These are phyloP conservation scores for Macroramphosus scolopax DNA, from an alignment of 2,797 vertebrate species.

Conservation along the genomic window DNA sequence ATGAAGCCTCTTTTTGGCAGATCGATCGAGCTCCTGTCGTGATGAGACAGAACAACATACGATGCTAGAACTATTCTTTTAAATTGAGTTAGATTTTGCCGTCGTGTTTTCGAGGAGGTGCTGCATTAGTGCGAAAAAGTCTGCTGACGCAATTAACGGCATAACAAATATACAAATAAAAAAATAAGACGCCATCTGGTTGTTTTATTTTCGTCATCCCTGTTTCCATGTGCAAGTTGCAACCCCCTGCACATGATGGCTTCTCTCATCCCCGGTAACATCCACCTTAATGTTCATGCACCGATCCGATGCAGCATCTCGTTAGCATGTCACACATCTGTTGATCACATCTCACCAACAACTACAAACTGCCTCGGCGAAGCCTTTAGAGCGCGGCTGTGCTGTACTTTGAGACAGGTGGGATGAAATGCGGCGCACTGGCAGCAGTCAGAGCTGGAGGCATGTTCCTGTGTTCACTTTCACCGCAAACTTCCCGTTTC, in stretches of 20 bases:
- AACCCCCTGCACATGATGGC: constrained; percentile 15
- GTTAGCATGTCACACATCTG: constrained; percentile 74
- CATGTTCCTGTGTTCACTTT: constrained; percentile 47
- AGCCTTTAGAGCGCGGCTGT: constrained; percentile 50
- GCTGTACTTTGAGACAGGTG: constrained; percentile 60
- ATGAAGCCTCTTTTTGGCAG: constrained; percentile 42
- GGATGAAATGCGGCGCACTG: constrained; percentile 58
- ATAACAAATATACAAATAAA: too few relatives aligned
- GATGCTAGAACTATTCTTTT: constrained; percentile 42
- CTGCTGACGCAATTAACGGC: too few relatives aligned
- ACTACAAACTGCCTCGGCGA: constrained; percentile 52
- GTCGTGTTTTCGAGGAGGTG: constrained; percentile 31
- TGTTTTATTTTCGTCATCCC: constrained; percentile 56
- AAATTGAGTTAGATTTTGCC: constrained; percentile 41
- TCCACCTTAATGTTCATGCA: constrained; percentile 58
- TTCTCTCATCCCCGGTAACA: constrained; percentile 41
- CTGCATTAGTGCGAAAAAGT: constrained; percentile 31
- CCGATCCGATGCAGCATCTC: constrained; percentile 32
- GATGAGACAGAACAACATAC: constrained; percentile 33
- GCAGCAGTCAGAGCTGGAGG: constrained; percentile 56
- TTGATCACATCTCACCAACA: constrained; percentile 63
- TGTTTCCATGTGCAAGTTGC: constrained; percentile 35
- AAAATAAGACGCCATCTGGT: constrained; percentile 53
- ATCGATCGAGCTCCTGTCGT: constrained; percentile 52
- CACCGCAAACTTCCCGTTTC: constrained; percentile 56